These are phyloP conservation scores for Cydia strobilella DNA, from an alignment of 1,140 invertebrate species.

Conservation along the genomic window DNA sequence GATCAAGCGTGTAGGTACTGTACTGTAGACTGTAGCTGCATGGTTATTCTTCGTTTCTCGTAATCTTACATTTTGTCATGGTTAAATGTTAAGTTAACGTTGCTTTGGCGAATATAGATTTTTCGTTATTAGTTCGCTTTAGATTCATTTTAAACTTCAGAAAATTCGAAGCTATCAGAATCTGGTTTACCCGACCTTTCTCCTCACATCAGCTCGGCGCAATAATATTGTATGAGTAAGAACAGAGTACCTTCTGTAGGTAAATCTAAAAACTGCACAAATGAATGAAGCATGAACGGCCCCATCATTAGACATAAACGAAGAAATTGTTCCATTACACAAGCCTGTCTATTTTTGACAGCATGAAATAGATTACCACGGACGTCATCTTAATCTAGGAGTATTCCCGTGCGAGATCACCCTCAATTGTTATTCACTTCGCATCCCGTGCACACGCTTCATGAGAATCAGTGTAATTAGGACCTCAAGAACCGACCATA, in stretches of 20 bases:
- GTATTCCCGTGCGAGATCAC: background rate
- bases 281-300: background rate
- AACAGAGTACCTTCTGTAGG: background rate
- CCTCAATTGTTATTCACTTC: background rate
- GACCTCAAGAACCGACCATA: background rate
- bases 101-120: too few species aligned
- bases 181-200: too few species aligned
- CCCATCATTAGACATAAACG: constrained; percentile 10
- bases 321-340: constrained; percentile 14
- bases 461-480: background rate
- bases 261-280: background rate
- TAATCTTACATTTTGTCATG: background rate
- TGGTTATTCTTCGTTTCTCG: background rate
- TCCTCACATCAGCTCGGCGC: too few species aligned
- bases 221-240: background rate
- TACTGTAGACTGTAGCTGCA: too few species aligned
- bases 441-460: background rate
- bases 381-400: constrained; percentile 11
- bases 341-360: background rate
- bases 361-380: constrained; percentile 6
- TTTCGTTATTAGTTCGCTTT: too few species aligned
- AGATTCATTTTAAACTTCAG: too few species aligned
- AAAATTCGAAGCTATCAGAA: too few species aligned
- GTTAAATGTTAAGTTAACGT: too few species aligned
- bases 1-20: background rate